Conservation (phyloP, 2,113 vertebrate species). For the Pseudolaguvia tuberculata region DNA sequence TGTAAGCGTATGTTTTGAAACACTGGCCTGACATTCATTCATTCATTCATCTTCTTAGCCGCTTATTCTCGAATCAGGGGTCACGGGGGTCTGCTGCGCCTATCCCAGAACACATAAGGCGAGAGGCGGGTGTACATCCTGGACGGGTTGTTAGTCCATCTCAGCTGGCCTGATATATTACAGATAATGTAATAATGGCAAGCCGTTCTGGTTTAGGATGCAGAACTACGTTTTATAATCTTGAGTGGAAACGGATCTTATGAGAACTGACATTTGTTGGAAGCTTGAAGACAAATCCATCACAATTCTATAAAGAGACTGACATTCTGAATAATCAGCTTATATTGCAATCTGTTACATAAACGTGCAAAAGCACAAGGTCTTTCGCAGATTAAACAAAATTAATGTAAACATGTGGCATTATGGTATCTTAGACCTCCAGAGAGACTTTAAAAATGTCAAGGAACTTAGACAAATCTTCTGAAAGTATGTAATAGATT, state of each 20-base stretch:
- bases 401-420: not conserved
- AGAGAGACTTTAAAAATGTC: not conserved
- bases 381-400: slow-evolving; percentile 13
- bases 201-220: slow-evolving; percentile 26
- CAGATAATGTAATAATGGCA: slow-evolving; percentile 18
- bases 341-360: slow-evolving; percentile 44
- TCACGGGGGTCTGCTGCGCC: too few species aligned
- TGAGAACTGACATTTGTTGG: slow-evolving; percentile 33
- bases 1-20: not conserved
- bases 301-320: slow-evolving; percentile 33
- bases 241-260: slow-evolving; percentile 41
- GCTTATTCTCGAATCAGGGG: too few species aligned
- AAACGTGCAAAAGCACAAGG: slow-evolving; percentile 27
- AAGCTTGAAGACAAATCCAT: slow-evolving; percentile 32
- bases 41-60: too few species aligned
- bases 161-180: too few species aligned
- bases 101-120: too few species aligned
- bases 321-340: slow-evolving; percentile 41
- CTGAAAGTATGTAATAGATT: not conserved
- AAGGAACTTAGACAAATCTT: not conserved
- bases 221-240: slow-evolving; percentile 35
- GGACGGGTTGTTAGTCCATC: too few species aligned
- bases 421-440: slow-evolving; percentile 1
- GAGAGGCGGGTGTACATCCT: too few species aligned
- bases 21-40: too few species aligned